Evolutionary conservation across 2,888 invertebrate genomes (phyloP), one percentile per base, ranked within the genome.

Genomic region (Oxyteleia sp.): DNA sequence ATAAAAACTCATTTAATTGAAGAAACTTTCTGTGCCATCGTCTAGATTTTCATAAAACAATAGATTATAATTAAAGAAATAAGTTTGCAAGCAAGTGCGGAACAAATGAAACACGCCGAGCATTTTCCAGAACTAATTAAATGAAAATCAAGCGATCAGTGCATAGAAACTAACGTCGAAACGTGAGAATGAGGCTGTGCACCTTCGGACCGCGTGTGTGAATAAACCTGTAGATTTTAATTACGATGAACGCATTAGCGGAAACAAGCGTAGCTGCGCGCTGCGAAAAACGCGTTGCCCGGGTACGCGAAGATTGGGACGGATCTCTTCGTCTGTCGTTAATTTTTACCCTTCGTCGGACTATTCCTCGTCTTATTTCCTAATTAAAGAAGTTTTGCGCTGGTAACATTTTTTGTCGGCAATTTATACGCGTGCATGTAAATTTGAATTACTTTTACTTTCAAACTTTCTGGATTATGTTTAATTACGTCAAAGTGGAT

Each of bases 101-200:
- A 78, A 84, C 84, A 81, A 84, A 84, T 78, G 81, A 78, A 84
- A 84, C 84, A 74, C 69, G 84, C 71, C 72, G 81, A 78, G 74
- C 63, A 74, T 84, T 84, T 84, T 84, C 75, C 71, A 80, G 86
- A 84, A 87, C 88, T 88, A 89, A 90, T 90, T 89, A 88, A 84
- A 84, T 81, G 78, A 84, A 85, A 87, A 86, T 78, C 84, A 81
- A 81, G 81, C 78, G 84, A 84, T 84, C 84, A 85, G 85, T 49
- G 86, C 87, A 72, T 76, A 69, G 78, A 79, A 84, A 85, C 80
- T 61, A 82, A 84, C 76, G 72, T 81, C 80, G 82, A 87, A 84
- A 75, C 92, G 90, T 93, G 93, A 90, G 93, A 93, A 93, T 89
- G 85, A 80, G 93, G 93, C 87, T 90, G 81, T 38, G 87, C 86